These are phyloP conservation scores for Australoheros scitulus DNA, from an alignment of 2,113 vertebrate species.

Conservation along the genomic window DNA sequence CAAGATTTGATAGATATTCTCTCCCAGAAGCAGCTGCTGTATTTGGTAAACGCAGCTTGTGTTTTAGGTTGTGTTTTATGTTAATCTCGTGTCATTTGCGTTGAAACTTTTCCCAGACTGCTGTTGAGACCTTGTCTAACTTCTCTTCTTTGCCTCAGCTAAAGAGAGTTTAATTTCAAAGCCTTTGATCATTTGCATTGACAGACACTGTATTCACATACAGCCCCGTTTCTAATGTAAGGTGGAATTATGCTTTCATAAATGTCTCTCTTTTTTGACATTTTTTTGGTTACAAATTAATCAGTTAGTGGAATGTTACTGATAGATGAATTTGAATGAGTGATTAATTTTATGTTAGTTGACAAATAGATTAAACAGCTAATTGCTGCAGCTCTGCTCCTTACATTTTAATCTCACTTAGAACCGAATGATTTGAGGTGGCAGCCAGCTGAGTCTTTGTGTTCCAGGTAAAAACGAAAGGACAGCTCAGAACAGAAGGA, in stretches of 20 bases:
- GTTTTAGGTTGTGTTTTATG: conserved; percentile 4
- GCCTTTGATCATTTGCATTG: conserved; percentile 2
- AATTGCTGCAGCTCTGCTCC: background rate
- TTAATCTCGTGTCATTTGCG: conserved; percentile 13
- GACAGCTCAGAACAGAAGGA: background rate
- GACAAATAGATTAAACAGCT: background rate
- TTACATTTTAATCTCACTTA: background rate
- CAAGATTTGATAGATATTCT: background rate
- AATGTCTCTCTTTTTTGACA: background rate
- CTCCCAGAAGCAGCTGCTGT: background rate
- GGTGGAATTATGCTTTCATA: conserved; percentile 10
- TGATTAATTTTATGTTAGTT: background rate
- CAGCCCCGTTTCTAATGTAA: conserved; percentile 38
- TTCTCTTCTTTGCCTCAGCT: conserved; percentile 7
- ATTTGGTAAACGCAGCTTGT: conserved; percentile 6
- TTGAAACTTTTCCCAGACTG: background rate
- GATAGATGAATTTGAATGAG: background rate
- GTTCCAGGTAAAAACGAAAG: background rate
- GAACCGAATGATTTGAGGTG: background rate
- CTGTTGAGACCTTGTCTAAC: conserved; percentile 17
- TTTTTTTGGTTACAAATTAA: background rate
- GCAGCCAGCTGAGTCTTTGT: background rate
- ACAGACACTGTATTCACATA: conserved; percentile 30
- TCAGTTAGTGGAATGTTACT: background rate
- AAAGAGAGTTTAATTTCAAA: conserved; percentile 18